These are phyloP conservation scores for Hippocampus zosterae DNA, from an alignment of 2,113 vertebrate genomes.

Conservation along the genomic window DNA sequence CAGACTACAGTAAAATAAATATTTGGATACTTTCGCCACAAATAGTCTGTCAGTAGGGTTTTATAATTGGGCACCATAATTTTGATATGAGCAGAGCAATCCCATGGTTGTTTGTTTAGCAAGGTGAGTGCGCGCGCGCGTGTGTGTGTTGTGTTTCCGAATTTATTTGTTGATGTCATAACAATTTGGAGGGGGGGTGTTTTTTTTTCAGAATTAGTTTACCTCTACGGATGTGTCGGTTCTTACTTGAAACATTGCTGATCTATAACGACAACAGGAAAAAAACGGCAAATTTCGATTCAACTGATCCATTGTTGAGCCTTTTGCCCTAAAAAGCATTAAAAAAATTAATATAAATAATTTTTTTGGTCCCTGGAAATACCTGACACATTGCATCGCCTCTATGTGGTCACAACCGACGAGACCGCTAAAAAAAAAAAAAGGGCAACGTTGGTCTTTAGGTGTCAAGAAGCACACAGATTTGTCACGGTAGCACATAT, in stretches of 20 bases:
- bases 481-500: slow-evolving; percentile 59
- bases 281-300: slow-evolving; percentile 64
- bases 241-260: slow-evolving; percentile 65
- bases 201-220: slow-evolving; percentile 60
- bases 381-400: slow-evolving; percentile 49
- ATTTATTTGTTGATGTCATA: slow-evolving; percentile 53
- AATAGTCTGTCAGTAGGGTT: slow-evolving; percentile 46
- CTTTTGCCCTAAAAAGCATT: slow-evolving; percentile 70
- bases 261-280: not conserved
- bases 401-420: slow-evolving; percentile 27
- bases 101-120: slow-evolving; percentile 47
- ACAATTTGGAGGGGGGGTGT: slow-evolving; percentile 15
- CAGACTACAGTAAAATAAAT: slow-evolving; percentile 26
- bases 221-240: slow-evolving; percentile 64
- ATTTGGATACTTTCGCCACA: slow-evolving; percentile 52
- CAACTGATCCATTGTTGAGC: slow-evolving; percentile 72
- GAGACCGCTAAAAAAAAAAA: not conserved
- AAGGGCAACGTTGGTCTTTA: slow-evolving; percentile 10
- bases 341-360: slow-evolving; percentile 40
- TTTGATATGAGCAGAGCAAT: slow-evolving; percentile 61
- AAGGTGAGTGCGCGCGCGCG: slow-evolving; percentile 26
- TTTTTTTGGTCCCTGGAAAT: slow-evolving; percentile 56
- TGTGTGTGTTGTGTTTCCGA: slow-evolving; percentile 22
- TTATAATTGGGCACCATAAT: slow-evolving; percentile 52
- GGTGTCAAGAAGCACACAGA: slow-evolving; percentile 66